Conservation (phyloP, 1,140 invertebrate species). For the Andricus grossulariae region DNA sequence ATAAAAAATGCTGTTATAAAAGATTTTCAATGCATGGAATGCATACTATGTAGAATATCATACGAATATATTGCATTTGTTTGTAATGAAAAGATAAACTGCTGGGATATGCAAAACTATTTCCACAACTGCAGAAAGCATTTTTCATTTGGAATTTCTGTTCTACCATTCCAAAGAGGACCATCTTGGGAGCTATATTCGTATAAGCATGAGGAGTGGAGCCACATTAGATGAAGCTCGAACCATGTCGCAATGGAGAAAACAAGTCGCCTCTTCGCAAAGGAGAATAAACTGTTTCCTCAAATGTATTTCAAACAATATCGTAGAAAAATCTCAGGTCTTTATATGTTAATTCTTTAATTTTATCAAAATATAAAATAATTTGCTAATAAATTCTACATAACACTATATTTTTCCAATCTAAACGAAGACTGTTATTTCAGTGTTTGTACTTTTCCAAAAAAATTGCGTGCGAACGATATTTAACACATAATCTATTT, state of each 20-base stretch:
- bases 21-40: too few relatives aligned
- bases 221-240: conserved; percentile 2
- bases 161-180: neutral
- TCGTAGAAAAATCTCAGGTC: neutral
- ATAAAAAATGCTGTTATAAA: too few relatives aligned
- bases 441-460: too few relatives aligned
- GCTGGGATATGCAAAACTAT: neutral
- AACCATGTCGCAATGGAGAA: neutral
- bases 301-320: neutral
- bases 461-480: too few relatives aligned
- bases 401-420: too few relatives aligned
- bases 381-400: too few relatives aligned
- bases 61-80: neutral
- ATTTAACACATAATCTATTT: too few relatives aligned
- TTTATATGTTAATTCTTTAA: too few relatives aligned
- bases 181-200: conserved; percentile 10
- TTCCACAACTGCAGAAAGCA: neutral
- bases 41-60: neutral
- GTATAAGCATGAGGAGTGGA: conserved; percentile 8
- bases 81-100: conserved; percentile 21
- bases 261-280: neutral
- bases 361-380: too few relatives aligned
- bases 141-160: conserved; percentile 14
- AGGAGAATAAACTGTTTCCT: neutral
- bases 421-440: too few relatives aligned